A percentile compares a stretch with the other conserved stretches of the same genome.
Evolutionary conservation across 2,797 vertebrate genomes (phyloP).

Genomic region (Tokudaia tokunoshimensis): DNA sequence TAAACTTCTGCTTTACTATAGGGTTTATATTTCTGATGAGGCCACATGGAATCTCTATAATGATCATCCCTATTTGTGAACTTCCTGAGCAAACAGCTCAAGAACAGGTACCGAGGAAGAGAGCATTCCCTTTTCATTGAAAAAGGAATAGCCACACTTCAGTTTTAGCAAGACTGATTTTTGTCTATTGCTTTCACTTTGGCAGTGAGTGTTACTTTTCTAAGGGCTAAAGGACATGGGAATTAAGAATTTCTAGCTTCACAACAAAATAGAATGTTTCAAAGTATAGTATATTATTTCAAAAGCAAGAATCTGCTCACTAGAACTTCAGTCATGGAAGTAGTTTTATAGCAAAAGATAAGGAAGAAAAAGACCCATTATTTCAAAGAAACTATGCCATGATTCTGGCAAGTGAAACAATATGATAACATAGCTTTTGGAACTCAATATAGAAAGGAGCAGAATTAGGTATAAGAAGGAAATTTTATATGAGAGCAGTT

Average conservation of each 20-base stretch:
- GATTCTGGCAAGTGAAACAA: not conserved
- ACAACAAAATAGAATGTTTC: not conserved
- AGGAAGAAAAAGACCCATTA: not conserved
- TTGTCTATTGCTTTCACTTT: slow-evolving; percentile 25
- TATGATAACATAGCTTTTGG: not conserved
- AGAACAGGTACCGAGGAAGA: not conserved
- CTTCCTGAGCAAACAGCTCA: not conserved
- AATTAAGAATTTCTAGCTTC: not conserved
- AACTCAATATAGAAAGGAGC: not conserved
- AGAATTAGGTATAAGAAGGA: not conserved
- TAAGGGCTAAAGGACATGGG: not conserved
- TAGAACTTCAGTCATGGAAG: not conserved
- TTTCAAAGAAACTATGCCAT: slow-evolving; percentile 24
- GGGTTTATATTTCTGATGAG: slow-evolving; percentile 10
- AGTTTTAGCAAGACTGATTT: not conserved
- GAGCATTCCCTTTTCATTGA: not conserved
- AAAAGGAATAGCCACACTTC: not conserved
- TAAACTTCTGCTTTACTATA: not conserved
- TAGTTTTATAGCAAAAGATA: not conserved
- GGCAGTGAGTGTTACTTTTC: not conserved
- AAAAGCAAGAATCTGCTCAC: slow-evolving; percentile 30
- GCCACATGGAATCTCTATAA: not conserved
- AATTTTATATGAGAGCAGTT: not conserved
- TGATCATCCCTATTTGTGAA: not conserved
- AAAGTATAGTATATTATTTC: not conserved